Percentiles rank a stretch among this genome's conserved stretches.
Evolutionary conservation across 1,140 invertebrate species (phyloP).

Genomic region (Pogonognathellus flavescens): DNA sequence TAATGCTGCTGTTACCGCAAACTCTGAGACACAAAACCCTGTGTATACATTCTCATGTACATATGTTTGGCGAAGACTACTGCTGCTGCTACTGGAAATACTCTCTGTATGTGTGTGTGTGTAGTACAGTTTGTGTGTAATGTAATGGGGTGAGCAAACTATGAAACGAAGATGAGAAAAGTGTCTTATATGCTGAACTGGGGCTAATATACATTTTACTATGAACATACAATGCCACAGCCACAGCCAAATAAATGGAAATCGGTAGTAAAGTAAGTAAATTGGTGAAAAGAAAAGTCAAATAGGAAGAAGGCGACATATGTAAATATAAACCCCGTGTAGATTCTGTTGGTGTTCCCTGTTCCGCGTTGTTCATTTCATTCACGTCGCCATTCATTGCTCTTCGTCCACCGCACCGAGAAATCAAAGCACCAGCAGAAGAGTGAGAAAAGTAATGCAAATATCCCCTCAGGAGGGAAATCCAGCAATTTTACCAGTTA

Average conservation of each 20-base stretch:
- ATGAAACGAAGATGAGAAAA: too few species aligned
- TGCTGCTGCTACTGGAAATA: too few species aligned
- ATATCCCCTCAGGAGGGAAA: too few species aligned
- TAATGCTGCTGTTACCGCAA: background rate
- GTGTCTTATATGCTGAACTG: background rate
- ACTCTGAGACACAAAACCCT: background rate
- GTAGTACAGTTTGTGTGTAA: too few species aligned
- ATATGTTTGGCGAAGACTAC: too few species aligned
- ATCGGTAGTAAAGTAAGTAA: background rate
- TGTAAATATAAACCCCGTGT: conserved; percentile 35
- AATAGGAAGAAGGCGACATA: background rate
- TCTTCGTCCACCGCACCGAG: background rate
- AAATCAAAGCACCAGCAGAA: background rate
- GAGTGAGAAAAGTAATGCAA: background rate
- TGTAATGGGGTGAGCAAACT: too few species aligned
- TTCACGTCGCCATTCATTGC: conserved; percentile 47
- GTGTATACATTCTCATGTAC: background rate
- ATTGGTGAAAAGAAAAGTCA: background rate
- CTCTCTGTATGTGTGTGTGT: too few species aligned
- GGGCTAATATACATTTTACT: background rate
- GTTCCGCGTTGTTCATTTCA: conserved; percentile 48
- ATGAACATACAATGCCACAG: background rate
- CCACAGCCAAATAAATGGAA: background rate
- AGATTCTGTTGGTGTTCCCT: conserved; percentile 5
- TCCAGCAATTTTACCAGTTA: background rate